phyloP scores from a whole-genome alignment of 2,888 invertebrate species.

The Leptothorax acervorum region DNA sequence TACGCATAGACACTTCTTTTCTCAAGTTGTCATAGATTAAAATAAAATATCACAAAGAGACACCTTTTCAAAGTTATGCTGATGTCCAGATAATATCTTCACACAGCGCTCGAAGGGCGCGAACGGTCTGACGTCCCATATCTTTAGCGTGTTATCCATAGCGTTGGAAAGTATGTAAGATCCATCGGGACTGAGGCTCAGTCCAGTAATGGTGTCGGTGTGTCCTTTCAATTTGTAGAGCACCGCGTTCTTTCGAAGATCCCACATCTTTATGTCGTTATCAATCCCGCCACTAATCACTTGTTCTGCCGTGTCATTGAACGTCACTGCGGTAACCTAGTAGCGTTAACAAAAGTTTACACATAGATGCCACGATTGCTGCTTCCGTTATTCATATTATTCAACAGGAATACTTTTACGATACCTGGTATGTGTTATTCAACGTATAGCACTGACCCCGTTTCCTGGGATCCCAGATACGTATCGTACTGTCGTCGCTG shows the following conservation, averaged over 20 bases:
- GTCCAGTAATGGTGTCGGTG: slow-evolving; percentile 97
- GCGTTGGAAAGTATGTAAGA: slow-evolving; percentile 97
- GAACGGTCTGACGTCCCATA: slow-evolving; percentile 99
- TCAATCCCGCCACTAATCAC: slow-evolving; percentile 98
- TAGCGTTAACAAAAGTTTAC: neutral
- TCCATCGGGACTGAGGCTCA: slow-evolving; percentile 94
- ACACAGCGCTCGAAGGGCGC: slow-evolving; percentile 97
- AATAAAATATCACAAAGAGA: too few relatives aligned
- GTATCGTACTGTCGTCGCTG: slow-evolving; percentile 97
- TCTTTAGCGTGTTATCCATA: slow-evolving; percentile 98
- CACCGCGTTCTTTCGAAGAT: slow-evolving; percentile 95
- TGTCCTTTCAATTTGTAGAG: slow-evolving; percentile 96
- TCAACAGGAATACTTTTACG: neutral
- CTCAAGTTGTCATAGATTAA: too few relatives aligned
- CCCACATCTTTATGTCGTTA: slow-evolving; percentile 99
- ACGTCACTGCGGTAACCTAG: slow-evolving; percentile 93
- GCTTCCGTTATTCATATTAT: neutral
- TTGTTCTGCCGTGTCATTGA: slow-evolving; percentile 98
- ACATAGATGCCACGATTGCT: neutral
- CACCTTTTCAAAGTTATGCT: slow-evolving; percentile 98
- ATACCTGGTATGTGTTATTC: slow-evolving; percentile 90
- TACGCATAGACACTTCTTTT: too few relatives aligned
- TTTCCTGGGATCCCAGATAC: slow-evolving; percentile 97
- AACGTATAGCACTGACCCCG: slow-evolving; percentile 92
- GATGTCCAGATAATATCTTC: slow-evolving; percentile 96